Evolutionary conservation across 1,140 invertebrate species (phyloP), one percentile per base, ranked within the genome.

Genomic region (Meloidogyne floridensis): DNA sequence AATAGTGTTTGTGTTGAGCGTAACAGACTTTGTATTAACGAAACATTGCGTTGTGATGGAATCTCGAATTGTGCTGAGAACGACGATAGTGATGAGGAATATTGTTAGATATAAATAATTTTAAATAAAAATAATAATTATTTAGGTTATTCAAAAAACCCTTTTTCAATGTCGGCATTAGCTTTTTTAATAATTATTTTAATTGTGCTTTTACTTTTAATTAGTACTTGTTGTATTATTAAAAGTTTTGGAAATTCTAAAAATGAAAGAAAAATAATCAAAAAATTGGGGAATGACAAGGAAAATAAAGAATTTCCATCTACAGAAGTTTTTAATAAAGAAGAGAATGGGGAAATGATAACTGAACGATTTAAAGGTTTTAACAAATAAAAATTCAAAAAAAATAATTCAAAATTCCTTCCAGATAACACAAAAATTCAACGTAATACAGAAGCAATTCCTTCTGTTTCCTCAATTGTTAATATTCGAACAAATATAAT

Each of bases 61-160:
- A 73, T 86, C 20, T 53, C 77, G 8, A 86, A 86, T 32, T 86
- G 85, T 72, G 85, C 86, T 1, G 85, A 86, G 72, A 87, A 87
- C 56, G 85, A 86, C 72, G 54, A 82, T 54, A 88, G 86, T 71
- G 85, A 86, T 80, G 86, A 87, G 75, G 20, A 79, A 43, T 84
- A 81, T 65, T 86, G 85, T 86, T 10, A 73, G 13, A 71, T 42
- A 15, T 7, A n/a, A n/a, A n/a, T n/a, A 65, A 59, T 15, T n/a
- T 65, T 65, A 65, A 6, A n/a, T n/a, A 65, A n/a, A n/a, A 15
- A 4, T 59, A 4, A 15, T 59, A 15, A 9, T 15, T 7, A 15
- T 15, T 65, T 65, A 65, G 59, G 59, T 65, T 65, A 65, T n/a
- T 65, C 59, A 65, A 65, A 65, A 65, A 65, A 65, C 7, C 59